phyloP scores from a whole-genome alignment of 1,140 invertebrate genomes.

The Bursaphelenchus mucronatus region DNA sequence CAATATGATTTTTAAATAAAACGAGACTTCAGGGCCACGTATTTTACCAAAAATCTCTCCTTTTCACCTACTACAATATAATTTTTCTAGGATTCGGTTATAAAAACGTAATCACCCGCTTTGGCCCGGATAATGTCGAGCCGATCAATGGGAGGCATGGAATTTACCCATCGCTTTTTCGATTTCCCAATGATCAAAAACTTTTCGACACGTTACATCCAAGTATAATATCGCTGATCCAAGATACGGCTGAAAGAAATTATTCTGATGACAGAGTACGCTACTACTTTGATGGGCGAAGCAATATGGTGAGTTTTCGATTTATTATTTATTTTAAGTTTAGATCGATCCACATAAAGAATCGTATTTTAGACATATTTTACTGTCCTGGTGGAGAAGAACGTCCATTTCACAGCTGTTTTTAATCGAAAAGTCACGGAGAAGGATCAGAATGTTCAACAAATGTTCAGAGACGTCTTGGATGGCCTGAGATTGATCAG shows the following conservation, averaged over 20 bases:
- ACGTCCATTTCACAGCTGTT: conserved; percentile 25
- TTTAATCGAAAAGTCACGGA: conserved; percentile 27
- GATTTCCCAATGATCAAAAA: conserved; percentile 21
- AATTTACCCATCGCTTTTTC: conserved; percentile 34
- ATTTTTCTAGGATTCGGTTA: conserved; percentile 30
- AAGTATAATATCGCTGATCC: conserved; percentile 18
- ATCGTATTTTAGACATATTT: conserved; percentile 32
- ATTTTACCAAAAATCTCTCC: conserved; percentile 6
- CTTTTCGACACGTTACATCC: conserved; percentile 27
- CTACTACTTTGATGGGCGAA: conserved; percentile 30
- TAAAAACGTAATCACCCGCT: conserved; percentile 24
- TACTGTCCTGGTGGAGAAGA: conserved; percentile 23
- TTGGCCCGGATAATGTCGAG: conserved; percentile 31
- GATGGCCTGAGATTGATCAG: not conserved
- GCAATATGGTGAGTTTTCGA: conserved; percentile 17
- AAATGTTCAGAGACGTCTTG: conserved; percentile 10
- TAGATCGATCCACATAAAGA: not conserved
- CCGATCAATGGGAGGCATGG: conserved; percentile 31
- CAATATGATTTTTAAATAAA: too few species aligned
- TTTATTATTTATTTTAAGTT: conserved; percentile 1
- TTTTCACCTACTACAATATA: not conserved
- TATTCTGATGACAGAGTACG: not conserved
- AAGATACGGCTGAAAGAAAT: conserved; percentile 32
- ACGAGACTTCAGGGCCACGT: too few species aligned
- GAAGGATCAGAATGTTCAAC: conserved; percentile 1